Conservation (phyloP, 2,888 invertebrate species). For the Tupiocoris notatus region DNA sequence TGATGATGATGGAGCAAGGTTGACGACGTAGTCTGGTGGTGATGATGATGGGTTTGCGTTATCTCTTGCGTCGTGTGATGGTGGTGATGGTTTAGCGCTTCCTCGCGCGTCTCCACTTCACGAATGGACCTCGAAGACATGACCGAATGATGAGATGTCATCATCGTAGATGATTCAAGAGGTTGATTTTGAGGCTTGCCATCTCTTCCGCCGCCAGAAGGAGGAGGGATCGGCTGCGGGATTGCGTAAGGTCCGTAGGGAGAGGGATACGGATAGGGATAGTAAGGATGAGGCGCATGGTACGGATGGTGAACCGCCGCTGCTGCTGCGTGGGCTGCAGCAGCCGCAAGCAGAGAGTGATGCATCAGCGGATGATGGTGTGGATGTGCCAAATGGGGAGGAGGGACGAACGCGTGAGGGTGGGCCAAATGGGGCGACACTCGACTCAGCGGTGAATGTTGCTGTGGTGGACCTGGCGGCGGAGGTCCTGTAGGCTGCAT, state of each 20-base stretch:
- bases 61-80: constrained; percentile 66
- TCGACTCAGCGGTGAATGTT: constrained; percentile 61
- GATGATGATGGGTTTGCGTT: constrained; percentile 66
- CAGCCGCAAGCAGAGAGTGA: constrained; percentile 64
- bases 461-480: constrained; percentile 65
- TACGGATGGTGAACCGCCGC: constrained; percentile 70
- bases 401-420: constrained; percentile 51
- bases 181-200: constrained; percentile 27
- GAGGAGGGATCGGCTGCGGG: constrained; percentile 55
- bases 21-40: constrained; percentile 66
- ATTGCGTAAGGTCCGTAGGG: constrained; percentile 55
- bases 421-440: constrained; percentile 53
- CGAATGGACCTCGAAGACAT: constrained; percentile 63
- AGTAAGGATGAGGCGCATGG: constrained; percentile 60
- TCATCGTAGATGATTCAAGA: constrained; percentile 65
- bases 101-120: constrained; percentile 56
- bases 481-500: neutral
- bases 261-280: constrained; percentile 59
- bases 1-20: constrained; percentile 59
- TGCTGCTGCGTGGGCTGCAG: constrained; percentile 59
- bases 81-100: constrained; percentile 62
- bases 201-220: constrained; percentile 44
- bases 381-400: constrained; percentile 68
- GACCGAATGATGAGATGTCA: constrained; percentile 68
- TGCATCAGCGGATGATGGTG: constrained; percentile 61